These are phyloP conservation scores for Canis aureus DNA, from an alignment of 2,113 vertebrate species.

Conservation along the genomic window DNA sequence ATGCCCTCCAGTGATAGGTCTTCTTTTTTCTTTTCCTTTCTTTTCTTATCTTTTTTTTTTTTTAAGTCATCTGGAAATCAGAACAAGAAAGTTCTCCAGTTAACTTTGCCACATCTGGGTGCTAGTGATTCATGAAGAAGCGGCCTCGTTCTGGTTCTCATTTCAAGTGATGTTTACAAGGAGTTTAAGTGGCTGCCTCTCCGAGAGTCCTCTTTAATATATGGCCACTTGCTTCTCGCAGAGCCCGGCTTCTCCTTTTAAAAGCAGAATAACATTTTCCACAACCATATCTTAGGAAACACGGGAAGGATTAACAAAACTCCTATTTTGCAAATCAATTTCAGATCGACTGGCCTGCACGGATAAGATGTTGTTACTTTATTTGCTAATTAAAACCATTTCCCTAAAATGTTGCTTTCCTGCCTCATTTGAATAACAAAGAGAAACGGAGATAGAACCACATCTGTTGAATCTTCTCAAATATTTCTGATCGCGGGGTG, in stretches of 20 bases:
- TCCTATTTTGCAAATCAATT: conserved; percentile 64
- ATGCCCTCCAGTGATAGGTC: not conserved
- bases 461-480: conserved; percentile 79
- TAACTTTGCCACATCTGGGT: conserved; percentile 49
- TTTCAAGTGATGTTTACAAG: conserved; percentile 52
- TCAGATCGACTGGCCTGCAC: conserved; percentile 55
- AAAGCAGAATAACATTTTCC: conserved; percentile 58
- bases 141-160: conserved; percentile 15
- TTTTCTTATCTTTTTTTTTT: not conserved
- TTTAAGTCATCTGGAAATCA: conserved; percentile 54
- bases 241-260: not conserved
- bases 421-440: conserved; percentile 74
- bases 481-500: conserved; percentile 75
- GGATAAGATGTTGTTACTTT: conserved; percentile 57
- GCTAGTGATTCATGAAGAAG: not conserved
- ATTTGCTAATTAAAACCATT: conserved; percentile 80
- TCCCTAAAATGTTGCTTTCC: conserved; percentile 60
- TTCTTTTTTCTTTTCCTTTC: not conserved
- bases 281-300: conserved; percentile 55
- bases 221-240: not conserved
- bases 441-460: conserved; percentile 72
- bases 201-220: not conserved
- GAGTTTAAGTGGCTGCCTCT: not conserved
- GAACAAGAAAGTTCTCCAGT: not conserved
- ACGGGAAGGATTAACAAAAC: conserved; percentile 9